These are phyloP conservation scores for Anguilla japonica DNA, from an alignment of 2,113 vertebrate species.

Conservation along the genomic window DNA sequence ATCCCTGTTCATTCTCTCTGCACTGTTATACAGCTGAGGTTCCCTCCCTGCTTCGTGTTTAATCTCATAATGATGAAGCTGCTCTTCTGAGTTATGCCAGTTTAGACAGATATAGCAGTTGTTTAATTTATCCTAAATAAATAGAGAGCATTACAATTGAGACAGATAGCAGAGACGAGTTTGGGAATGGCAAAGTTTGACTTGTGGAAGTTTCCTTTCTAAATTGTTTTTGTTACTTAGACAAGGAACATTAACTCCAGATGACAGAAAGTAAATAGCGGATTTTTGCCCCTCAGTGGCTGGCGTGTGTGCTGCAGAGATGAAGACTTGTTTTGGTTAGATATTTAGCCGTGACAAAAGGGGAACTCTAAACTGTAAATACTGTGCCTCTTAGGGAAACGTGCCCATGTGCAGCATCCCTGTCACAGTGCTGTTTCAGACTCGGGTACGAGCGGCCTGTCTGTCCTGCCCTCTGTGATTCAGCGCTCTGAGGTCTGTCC, in stretches of 20 bases:
- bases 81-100: constrained; percentile 65
- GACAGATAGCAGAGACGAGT: constrained; percentile 75
- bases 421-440: not conserved
- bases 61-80: constrained; percentile 77
- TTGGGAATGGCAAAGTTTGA: constrained; percentile 76
- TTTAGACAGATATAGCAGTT: constrained; percentile 72
- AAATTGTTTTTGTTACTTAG: constrained; percentile 81
- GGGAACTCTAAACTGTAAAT: not conserved
- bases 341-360: constrained; percentile 11
- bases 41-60: constrained; percentile 53
- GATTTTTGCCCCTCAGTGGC: not conserved
- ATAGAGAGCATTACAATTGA: constrained; percentile 75
- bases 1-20: constrained; percentile 52
- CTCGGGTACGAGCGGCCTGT: not conserved
- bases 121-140: constrained; percentile 81
- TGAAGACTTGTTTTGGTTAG: constrained; percentile 61
- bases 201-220: constrained; percentile 80
- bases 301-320: constrained; percentile 66
- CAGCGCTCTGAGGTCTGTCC: not conserved
- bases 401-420: not conserved
- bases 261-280: constrained; percentile 62
- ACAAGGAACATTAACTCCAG: constrained; percentile 80
- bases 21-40: constrained; percentile 54
- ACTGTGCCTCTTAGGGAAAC: not conserved
- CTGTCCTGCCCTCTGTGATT: not conserved